phyloP scores from a whole-genome alignment of 2,113 vertebrate species.

The Indicator maculatus region DNA sequence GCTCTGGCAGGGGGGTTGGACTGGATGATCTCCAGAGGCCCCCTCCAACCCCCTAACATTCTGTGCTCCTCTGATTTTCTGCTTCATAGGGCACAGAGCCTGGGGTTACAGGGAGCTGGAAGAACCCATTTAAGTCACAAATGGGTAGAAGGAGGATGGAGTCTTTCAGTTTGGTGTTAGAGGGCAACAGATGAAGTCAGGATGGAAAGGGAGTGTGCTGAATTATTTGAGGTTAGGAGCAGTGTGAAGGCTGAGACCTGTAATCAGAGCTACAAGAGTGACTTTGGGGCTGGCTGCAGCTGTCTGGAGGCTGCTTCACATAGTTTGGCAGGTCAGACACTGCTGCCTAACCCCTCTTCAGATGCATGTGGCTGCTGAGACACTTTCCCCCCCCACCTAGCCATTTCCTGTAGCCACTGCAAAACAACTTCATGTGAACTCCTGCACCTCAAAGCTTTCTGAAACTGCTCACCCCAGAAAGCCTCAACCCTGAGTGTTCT shows the following conservation, averaged over 20 bases:
- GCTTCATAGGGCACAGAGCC: not conserved
- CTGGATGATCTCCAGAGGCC: no score
- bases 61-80: not conserved
- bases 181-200: not conserved
- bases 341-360: not conserved
- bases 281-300: not conserved
- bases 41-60: no score
- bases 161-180: not conserved
- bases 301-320: not conserved
- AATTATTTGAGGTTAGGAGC: not conserved
- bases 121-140: not conserved
- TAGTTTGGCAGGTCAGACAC: not conserved
- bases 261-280: not conserved
- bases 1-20: no score
- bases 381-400: not conserved
- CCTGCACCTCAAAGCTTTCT: not conserved
- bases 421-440: not conserved
- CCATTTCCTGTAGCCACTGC: not conserved
- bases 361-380: not conserved
- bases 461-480: not conserved
- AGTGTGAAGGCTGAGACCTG: not conserved
- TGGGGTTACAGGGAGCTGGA: not conserved
- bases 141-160: fast-evolving
- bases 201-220: not conserved
- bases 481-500: fast-evolving